phyloP scores from a whole-genome alignment of 2,113 vertebrate species.

The Sminthopsis crassicaudata region DNA sequence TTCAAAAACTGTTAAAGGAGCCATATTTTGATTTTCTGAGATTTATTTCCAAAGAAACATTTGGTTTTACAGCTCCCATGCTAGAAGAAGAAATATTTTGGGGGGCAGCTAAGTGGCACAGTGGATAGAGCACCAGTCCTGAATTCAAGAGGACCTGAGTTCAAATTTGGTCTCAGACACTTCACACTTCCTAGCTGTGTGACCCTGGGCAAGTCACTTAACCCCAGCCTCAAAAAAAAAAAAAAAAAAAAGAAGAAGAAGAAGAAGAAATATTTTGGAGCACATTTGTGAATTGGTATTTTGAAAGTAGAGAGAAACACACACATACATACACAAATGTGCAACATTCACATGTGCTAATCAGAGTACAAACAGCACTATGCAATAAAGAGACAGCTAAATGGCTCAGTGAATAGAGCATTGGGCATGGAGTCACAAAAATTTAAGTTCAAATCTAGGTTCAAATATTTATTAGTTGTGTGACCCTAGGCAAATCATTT shows the following conservation, averaged over 20 bases:
- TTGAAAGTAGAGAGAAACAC: constrained; percentile 41
- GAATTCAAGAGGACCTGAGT: too few species aligned
- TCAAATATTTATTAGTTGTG: neutral
- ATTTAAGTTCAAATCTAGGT: neutral
- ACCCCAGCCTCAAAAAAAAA: too few species aligned
- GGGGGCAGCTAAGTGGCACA: too few species aligned
- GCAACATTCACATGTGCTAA: constrained; percentile 38
- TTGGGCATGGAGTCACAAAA: neutral
- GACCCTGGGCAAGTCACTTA: too few species aligned
- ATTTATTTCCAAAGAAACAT: constrained; percentile 42
- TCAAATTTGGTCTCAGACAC: too few species aligned
- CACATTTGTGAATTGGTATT: constrained; percentile 13
- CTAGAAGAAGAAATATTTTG: constrained; percentile 43
- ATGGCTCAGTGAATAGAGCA: neutral
- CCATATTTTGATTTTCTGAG: constrained; percentile 38
- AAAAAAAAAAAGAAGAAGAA: too few species aligned
- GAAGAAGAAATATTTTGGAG: constrained; percentile 43
- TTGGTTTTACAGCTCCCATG: constrained; percentile 36
- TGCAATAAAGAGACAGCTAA: neutral
- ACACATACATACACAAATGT: constrained; percentile 28
- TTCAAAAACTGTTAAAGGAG: constrained; percentile 39
- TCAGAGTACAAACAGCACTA: neutral
- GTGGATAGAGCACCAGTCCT: too few species aligned
- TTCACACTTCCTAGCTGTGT: too few species aligned
- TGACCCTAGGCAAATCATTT: neutral